Evolutionary conservation across 2,888 invertebrate species (phyloP), one percentile per base, ranked within the genome.

Genomic region (Colletes collaris): DNA sequence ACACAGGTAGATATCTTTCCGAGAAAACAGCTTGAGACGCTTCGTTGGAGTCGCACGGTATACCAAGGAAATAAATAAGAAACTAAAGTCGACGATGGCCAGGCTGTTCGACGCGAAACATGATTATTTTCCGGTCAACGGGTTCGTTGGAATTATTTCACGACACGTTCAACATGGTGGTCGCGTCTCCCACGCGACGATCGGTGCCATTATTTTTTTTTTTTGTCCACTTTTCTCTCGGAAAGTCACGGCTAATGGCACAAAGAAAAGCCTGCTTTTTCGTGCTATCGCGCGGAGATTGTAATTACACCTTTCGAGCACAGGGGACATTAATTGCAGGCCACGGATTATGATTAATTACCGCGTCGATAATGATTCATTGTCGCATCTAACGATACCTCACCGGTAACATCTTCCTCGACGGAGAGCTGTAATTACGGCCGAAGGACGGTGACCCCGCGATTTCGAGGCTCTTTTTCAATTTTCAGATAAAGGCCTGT

Each of bases 351-450:
- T 86, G 84, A 86, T 86, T 84, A 83, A 86, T 86, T 76, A 75
- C 76, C 56, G 74, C 74, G 64, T 79, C 79, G 84, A 78, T 79
- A 81, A 84, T 86, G 84, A 86, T 86, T 86, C 84, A 86, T 86
- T 86, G 84, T 86, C 80, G 65, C 76, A 37, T 70, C 70, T 76
- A 65, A 66, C 78, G 67, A 74, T 76, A 68, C 83, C 53, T 78
- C 66, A 49, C 69, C 37, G 59, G 73, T 82, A 84, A 86, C 84
- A 64, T 86, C 86, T 86, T 86, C 70, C 78, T 86, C 53, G 60
- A 37, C 66, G 55, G 59, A 44, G 35, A 53, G 55, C 58, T 1
- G 55, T 78, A 76, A 75, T 83, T 78, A 83, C 55, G 53, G 60
- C 46, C 40, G 67, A 72, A 79, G 69, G 63, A 63, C 80, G 66